phyloP scores from a whole-genome alignment of 2,888 invertebrate genomes.

The Thysanoteuthis rhombus region DNA sequence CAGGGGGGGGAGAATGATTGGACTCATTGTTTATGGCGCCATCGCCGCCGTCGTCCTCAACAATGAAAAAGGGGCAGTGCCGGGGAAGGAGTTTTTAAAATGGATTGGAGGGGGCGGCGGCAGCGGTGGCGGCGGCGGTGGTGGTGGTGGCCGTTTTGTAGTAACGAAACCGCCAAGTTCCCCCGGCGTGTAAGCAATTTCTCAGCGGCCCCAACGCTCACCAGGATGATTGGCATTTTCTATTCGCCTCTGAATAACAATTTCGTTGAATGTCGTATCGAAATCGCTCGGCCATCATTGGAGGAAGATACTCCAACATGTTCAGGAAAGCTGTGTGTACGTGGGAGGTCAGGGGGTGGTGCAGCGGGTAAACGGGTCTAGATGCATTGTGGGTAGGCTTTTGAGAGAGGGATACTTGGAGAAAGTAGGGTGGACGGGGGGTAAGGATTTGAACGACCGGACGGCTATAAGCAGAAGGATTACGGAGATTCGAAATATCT shows the following conservation, averaged over 20 bases:
- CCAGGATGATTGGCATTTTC: background rate
- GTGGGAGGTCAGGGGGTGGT: background rate
- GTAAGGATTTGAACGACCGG: background rate
- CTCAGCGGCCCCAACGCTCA: background rate
- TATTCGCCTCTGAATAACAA: slow-evolving; percentile 12
- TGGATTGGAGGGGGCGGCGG: too few relatives aligned
- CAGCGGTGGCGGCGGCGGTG: background rate
- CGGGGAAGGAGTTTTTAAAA: background rate
- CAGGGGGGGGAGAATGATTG: background rate
- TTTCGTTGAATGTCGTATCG: background rate
- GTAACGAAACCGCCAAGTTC: background rate
- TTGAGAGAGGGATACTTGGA: background rate
- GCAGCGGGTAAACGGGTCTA: background rate
- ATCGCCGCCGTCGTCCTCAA: background rate
- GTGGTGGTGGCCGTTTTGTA: background rate
- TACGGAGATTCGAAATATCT: background rate
- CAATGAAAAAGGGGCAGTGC: background rate
- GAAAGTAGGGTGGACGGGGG: background rate
- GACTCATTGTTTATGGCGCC: background rate
- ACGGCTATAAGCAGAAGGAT: background rate
- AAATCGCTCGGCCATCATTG: background rate
- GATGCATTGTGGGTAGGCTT: background rate
- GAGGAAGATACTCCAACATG: background rate
- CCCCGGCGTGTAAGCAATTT: background rate
- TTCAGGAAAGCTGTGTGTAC: background rate